Percentiles rank a stretch among this genome's conserved stretches.
These are phyloP conservation scores for Synergus laeviventris DNA, from an alignment of 2,888 invertebrate genomes.

Conservation along the genomic window DNA sequence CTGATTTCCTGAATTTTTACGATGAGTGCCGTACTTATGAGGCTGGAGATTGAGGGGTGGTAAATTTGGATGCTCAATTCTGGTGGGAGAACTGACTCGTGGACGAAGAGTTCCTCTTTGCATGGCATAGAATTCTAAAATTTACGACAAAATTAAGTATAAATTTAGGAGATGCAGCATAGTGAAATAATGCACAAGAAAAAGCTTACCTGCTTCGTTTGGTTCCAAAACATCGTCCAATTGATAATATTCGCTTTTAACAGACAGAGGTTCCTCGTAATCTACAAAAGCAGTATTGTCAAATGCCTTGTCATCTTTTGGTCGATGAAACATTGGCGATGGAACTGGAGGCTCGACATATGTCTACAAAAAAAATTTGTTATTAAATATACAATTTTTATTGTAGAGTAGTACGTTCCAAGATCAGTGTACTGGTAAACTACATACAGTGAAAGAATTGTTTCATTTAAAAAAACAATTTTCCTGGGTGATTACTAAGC, in stretches of 20 bases:
- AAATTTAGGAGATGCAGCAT: too few species aligned
- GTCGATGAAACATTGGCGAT: conserved; percentile 64
- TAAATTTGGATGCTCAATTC: conserved; percentile 88
- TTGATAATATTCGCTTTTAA: conserved; percentile 84
- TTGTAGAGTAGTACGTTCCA: background rate
- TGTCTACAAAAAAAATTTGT: conserved; percentile 61
- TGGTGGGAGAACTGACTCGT: conserved; percentile 87
- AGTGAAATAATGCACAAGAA: background rate
- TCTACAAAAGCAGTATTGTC: conserved; percentile 88
- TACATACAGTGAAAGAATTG: background rate
- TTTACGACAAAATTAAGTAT: background rate
- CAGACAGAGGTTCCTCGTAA: conserved; percentile 89
- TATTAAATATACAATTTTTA: conserved; percentile 10
- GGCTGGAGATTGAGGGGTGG: conserved; percentile 86
- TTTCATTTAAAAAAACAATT: background rate
- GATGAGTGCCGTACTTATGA: conserved; percentile 72
- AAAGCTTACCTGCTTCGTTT: conserved; percentile 65
- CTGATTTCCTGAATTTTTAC: conserved; percentile 67
- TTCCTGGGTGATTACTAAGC: too few species aligned
- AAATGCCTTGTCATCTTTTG: conserved; percentile 77
- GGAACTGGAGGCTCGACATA: conserved; percentile 70
- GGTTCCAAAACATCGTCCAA: conserved; percentile 77
- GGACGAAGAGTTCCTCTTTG: conserved; percentile 78
- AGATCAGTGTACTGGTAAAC: background rate
- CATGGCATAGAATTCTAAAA: conserved; percentile 63